These are phyloP conservation scores for Argentina silus DNA, from an alignment of 2,797 vertebrate species.

Conservation along the genomic window DNA sequence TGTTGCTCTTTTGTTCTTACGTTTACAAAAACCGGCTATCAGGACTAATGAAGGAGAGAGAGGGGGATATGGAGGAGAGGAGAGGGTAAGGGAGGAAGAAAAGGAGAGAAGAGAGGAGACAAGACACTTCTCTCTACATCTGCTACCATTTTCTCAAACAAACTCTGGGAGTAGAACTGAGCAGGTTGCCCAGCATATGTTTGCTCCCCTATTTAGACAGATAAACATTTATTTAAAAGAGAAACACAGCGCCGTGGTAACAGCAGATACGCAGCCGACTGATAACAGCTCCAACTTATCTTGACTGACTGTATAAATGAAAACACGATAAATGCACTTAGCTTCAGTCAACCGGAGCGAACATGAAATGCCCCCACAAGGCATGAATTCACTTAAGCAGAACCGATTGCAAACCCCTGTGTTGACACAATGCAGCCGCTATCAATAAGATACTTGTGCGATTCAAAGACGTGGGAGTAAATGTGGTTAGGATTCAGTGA, in stretches of 20 bases:
- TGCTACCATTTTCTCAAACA: too few species aligned
- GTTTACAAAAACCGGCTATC: conserved; percentile 47
- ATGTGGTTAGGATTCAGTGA: conserved; percentile 57
- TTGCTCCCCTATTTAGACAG: background rate
- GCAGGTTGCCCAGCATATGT: background rate
- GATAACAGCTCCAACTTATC: conserved; percentile 40
- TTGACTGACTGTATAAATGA: conserved; percentile 29
- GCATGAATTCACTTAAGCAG: conserved; percentile 47
- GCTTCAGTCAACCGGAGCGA: conserved; percentile 28
- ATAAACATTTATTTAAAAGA: background rate
- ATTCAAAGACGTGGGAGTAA: conserved; percentile 45
- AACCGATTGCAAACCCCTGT: conserved; percentile 40
- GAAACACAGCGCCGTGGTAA: background rate
- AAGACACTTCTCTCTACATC: too few species aligned
- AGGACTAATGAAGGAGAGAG: conserved; percentile 47
- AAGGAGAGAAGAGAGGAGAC: conserved; percentile 14
- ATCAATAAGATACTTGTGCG: conserved; percentile 50
- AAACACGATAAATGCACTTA: conserved; percentile 41
- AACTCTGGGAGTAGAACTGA: too few species aligned
- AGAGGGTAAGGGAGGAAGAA: too few species aligned
- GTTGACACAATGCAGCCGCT: conserved; percentile 56
- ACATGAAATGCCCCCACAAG: conserved; percentile 41
- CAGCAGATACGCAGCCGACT: conserved; percentile 15
- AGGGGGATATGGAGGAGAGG: conserved; percentile 20
- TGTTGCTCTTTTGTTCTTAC: conserved; percentile 63